Conservation (phyloP, 1,140 invertebrate species). For the Oryctes rhinoceros region DNA sequence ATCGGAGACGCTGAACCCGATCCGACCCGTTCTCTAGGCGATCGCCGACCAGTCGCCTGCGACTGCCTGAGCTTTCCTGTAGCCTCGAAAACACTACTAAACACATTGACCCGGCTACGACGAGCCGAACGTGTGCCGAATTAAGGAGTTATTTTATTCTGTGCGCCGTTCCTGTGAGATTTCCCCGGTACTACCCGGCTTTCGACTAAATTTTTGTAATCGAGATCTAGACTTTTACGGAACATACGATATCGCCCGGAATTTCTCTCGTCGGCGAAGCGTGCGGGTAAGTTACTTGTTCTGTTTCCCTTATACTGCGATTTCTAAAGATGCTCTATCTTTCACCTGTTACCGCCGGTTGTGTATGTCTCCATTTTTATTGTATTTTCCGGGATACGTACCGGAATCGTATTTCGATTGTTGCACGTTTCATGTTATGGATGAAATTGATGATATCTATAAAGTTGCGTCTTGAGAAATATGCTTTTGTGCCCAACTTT, state of each 20-base stretch:
- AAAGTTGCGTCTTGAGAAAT: too few relatives aligned
- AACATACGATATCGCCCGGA: not conserved
- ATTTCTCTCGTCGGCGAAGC: not conserved
- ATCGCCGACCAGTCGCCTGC: slow-evolving; percentile 7
- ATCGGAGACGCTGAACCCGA: not conserved
- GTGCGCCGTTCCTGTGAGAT: slow-evolving; percentile 3
- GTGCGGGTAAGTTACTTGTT: not conserved
- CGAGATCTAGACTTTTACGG: not conserved
- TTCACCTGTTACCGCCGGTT: not conserved
- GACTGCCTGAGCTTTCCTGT: slow-evolving; percentile 38
- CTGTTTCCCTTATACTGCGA: not conserved
- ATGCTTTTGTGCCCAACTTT: too few relatives aligned
- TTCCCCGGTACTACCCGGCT: not conserved
- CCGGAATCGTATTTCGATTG: not conserved
- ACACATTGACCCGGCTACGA: not conserved
- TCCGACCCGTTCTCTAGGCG: not conserved
- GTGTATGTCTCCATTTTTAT: not conserved
- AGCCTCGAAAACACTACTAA: slow-evolving; percentile 31
- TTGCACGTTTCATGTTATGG: too few relatives aligned
- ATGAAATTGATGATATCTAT: too few relatives aligned
- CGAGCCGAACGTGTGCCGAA: slow-evolving; percentile 2
- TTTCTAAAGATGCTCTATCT: not conserved
- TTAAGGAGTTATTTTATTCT: slow-evolving; percentile 15
- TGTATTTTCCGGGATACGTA: not conserved
- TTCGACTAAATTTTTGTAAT: not conserved